Percentiles rank a stretch among this genome's conserved stretches.
Evolutionary conservation across 2,888 invertebrate genomes (phyloP).

Genomic region (Drosophila lutescens): DNA sequence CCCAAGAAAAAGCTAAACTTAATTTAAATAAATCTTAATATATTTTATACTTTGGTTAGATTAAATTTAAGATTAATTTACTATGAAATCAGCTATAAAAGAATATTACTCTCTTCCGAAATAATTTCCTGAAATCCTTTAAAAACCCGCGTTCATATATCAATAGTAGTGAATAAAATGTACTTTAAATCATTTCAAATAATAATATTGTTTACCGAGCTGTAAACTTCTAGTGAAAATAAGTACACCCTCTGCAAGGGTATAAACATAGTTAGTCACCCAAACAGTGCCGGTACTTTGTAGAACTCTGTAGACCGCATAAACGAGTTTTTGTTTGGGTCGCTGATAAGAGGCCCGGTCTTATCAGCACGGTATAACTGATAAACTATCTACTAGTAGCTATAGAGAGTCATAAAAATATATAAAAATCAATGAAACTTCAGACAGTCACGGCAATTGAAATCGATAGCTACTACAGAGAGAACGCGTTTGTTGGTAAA

Average conservation of each 20-base stretch:
- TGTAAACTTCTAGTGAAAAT: neutral
- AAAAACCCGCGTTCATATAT: no score
- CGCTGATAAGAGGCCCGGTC: conserved; percentile 33
- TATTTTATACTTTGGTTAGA: no score
- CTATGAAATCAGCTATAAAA: no score
- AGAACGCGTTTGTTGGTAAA: conserved; percentile 45
- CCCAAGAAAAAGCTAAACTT: no score
- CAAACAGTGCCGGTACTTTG: conserved; percentile 20
- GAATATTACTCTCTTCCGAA: no score
- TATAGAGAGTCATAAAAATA: conserved; percentile 46
- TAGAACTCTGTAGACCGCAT: conserved; percentile 56
- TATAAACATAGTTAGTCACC: conserved; percentile 45
- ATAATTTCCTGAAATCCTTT: no score
- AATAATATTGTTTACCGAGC: no score
- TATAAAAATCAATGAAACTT: conserved; percentile 64
- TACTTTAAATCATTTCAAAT: no score
- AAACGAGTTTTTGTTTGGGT: conserved; percentile 42
- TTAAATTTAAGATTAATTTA: no score
- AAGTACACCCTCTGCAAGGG: neutral
- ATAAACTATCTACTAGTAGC: conserved; percentile 49
- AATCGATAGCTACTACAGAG: conserved; percentile 54
- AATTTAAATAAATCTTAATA: no score
- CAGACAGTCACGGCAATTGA: conserved; percentile 67
- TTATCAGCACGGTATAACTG: conserved; percentile 57
- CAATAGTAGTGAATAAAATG: no score